Evolutionary conservation across 2,113 vertebrate species (phyloP).

Genomic region (Hylia prasina): DNA sequence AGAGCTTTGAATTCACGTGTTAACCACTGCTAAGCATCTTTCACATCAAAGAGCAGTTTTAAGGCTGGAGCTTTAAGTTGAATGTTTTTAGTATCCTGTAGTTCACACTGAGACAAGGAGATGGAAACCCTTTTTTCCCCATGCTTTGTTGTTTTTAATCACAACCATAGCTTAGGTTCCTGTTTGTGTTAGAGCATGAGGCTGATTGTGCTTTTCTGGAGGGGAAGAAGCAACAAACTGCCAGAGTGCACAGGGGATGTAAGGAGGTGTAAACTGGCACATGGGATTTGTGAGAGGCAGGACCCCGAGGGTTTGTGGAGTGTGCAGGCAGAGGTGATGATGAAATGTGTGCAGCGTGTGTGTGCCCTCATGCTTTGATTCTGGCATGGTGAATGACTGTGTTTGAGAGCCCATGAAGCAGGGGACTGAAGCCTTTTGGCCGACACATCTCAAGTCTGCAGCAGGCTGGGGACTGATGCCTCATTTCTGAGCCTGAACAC

Average conservation of each 20-base stretch:
- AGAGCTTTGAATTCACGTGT: neutral
- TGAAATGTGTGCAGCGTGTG: fast-evolving
- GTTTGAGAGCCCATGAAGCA: neutral
- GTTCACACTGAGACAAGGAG: neutral
- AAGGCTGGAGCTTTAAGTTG: neutral
- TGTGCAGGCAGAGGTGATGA: neutral
- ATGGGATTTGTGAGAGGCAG: neutral
- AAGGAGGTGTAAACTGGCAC: neutral
- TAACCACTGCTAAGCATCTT: neutral
- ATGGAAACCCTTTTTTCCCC: neutral
- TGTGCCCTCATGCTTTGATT: neutral
- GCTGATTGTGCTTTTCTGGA: neutral
- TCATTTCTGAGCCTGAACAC: neutral
- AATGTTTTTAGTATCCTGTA: neutral
- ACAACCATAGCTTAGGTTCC: neutral
- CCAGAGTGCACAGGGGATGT: neutral
- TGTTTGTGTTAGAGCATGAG: neutral
- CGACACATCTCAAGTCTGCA: neutral
- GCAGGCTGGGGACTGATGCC: neutral
- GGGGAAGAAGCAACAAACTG: neutral
- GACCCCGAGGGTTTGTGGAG: neutral
- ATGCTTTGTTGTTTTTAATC: neutral
- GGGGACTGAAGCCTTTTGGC: neutral
- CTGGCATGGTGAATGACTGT: neutral
- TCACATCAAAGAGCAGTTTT: neutral